Percentiles rank a stretch among this genome's conserved stretches.
These are phyloP conservation scores for Caenorhabditis sp. DNA, from an alignment of 2,888 invertebrate species.

Conservation along the genomic window DNA sequence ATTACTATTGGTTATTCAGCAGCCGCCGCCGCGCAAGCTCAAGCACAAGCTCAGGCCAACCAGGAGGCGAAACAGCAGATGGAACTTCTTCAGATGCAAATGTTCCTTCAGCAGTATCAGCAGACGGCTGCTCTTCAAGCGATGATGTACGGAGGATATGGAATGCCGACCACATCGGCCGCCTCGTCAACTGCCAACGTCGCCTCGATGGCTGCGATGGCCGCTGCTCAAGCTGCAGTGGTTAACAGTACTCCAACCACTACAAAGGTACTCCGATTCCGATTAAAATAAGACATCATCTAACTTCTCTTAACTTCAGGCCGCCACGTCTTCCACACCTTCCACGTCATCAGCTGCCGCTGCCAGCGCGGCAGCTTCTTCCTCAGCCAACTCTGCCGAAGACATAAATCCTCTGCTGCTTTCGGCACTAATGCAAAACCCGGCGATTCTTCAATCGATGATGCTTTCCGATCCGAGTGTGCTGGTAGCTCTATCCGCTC, in stretches of 20 bases:
- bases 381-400: slow-evolving; percentile 21
- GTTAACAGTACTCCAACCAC: slow-evolving; percentile 24
- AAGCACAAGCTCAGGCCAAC: slow-evolving; percentile 12
- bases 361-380: not conserved
- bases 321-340: slow-evolving; percentile 17
- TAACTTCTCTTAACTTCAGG: slow-evolving; percentile 1
- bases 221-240: slow-evolving; percentile 14
- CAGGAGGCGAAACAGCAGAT: slow-evolving; percentile 37
- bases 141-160: slow-evolving; percentile 37
- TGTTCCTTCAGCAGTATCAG: slow-evolving; percentile 62
- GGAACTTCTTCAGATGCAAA: slow-evolving; percentile 65
- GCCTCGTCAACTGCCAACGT: slow-evolving; percentile 14
- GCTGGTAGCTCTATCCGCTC: slow-evolving; percentile 13
- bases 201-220: slow-evolving; percentile 26
- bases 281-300: not conserved
- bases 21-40: slow-evolving; percentile 11
- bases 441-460: slow-evolving; percentile 48
- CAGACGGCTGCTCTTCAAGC: slow-evolving; percentile 50
- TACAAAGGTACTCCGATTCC: slow-evolving; percentile 14
- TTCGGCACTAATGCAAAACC: slow-evolving; percentile 48
- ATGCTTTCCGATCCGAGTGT: slow-evolving; percentile 32
- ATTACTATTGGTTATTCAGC: slow-evolving; percentile 13
- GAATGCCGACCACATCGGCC: slow-evolving; percentile 32
- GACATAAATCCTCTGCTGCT: slow-evolving; percentile 58
- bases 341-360: slow-evolving; percentile 14